Conservation (phyloP, 2,113 vertebrate genomes). For the Phalacrocorax carbo region DNA sequence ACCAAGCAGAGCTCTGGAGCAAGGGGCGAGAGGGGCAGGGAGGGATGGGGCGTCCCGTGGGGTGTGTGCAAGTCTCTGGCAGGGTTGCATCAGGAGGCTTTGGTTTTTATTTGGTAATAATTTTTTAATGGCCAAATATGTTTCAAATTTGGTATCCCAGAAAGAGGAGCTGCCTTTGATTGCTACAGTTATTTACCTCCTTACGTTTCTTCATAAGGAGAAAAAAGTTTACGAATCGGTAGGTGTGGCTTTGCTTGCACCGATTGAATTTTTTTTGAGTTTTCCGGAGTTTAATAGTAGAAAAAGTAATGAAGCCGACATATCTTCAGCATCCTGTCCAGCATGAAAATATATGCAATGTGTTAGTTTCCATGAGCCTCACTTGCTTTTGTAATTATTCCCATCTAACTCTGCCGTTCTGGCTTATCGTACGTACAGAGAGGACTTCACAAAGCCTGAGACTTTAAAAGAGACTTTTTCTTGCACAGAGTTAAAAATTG, state of each 20-base stretch:
- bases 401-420: background rate
- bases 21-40: fast-evolving
- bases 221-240: background rate
- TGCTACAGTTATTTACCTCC: background rate
- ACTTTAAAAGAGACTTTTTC: background rate
- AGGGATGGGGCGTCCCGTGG: background rate
- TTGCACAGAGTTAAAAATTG: background rate
- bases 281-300: background rate
- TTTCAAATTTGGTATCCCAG: background rate
- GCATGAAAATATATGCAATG: background rate
- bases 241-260: background rate
- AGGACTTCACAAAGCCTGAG: background rate
- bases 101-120: background rate
- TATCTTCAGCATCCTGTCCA: background rate
- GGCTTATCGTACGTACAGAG: background rate
- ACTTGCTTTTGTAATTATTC: background rate
- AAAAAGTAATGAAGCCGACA: background rate
- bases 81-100: background rate
- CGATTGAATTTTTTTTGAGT: background rate
- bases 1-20: background rate
- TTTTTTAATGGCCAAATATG: background rate
- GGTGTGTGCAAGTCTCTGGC: background rate
- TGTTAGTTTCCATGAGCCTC: background rate
- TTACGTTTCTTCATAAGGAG: background rate
- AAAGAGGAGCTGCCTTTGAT: background rate